Percentiles rank a stretch among this genome's conserved stretches.
Conservation (phyloP, 2,888 invertebrate species). For the Stenoptilia bipunctidactyla region DNA sequence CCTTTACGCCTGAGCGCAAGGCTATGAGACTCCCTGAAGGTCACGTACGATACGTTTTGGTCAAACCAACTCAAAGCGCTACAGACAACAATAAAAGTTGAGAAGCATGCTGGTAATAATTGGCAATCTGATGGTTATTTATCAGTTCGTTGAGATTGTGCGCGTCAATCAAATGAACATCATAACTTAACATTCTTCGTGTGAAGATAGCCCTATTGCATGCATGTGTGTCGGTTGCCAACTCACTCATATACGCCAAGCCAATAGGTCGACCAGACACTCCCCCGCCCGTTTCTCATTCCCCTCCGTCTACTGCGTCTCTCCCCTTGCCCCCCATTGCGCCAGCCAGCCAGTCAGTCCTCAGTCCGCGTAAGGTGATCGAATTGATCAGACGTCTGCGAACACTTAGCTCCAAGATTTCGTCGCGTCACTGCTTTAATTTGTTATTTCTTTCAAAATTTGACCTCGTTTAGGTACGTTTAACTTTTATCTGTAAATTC, state of each 20-base stretch:
- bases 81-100: too few species aligned
- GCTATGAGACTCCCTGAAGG: conserved; percentile 59
- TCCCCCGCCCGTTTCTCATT: conserved; percentile 58
- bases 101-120: too few species aligned
- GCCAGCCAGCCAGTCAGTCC: conserved; percentile 62
- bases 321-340: conserved; percentile 29
- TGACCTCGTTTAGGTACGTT: conserved; percentile 40
- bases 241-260: conserved; percentile 29
- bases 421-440: conserved; percentile 59
- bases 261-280: conserved; percentile 64
- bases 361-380: conserved; percentile 53
- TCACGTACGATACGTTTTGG: conserved; percentile 33
- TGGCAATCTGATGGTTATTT: too few species aligned
- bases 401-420: conserved; percentile 22
- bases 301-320: conserved; percentile 32
- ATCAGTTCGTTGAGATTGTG: too few species aligned
- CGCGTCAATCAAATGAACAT: not conserved
- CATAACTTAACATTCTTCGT: not conserved
- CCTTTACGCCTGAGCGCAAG: conserved; percentile 55
- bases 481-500: conserved; percentile 26
- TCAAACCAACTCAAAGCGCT: too few species aligned
- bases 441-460: conserved; percentile 47
- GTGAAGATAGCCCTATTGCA: conserved; percentile 35
- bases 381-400: conserved; percentile 24
- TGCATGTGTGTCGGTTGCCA: conserved; percentile 22